A percentile compares a stretch with the other conserved stretches of the same genome.
These are phyloP conservation scores for Ophioderma brevispina DNA, from an alignment of 35 echinoderm and acorn worm species.

Conservation along the genomic window DNA sequence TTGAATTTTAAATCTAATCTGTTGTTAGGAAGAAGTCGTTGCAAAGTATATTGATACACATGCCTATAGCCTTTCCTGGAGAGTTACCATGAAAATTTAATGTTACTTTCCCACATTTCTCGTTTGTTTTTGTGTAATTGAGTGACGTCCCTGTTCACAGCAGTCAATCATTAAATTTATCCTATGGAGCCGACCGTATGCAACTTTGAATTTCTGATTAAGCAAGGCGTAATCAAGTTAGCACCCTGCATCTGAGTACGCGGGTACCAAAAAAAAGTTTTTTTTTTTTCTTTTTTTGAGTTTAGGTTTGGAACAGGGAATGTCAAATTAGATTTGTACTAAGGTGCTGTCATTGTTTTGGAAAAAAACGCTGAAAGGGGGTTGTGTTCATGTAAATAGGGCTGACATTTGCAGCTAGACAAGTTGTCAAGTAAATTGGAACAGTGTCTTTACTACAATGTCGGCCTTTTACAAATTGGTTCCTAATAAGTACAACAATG, in stretches of 20 bases:
- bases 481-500: background rate
- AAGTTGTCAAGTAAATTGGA: background rate
- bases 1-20: slow-evolving; percentile 15
- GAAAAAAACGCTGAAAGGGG: background rate
- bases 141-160: background rate
- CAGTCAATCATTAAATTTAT: background rate
- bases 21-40: background rate
- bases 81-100: background rate
- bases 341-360: background rate
- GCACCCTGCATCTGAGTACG: background rate
- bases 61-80: background rate
- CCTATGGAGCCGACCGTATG: background rate
- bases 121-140: slow-evolving; percentile 4
- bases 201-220: background rate
- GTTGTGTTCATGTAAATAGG: slow-evolving; percentile 1
- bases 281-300: background rate
- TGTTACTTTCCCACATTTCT: background rate
- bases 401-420: background rate
- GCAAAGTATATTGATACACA: background rate
- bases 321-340: background rate
- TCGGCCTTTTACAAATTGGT: background rate
- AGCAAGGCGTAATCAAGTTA: background rate
- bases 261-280: background rate
- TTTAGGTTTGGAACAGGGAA: background rate
- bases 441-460: background rate